Evolutionary conservation across 2,797 vertebrate genomes (phyloP), one percentile per base, ranked within the genome.

Genomic region (Chromobotia macracanthus): DNA sequence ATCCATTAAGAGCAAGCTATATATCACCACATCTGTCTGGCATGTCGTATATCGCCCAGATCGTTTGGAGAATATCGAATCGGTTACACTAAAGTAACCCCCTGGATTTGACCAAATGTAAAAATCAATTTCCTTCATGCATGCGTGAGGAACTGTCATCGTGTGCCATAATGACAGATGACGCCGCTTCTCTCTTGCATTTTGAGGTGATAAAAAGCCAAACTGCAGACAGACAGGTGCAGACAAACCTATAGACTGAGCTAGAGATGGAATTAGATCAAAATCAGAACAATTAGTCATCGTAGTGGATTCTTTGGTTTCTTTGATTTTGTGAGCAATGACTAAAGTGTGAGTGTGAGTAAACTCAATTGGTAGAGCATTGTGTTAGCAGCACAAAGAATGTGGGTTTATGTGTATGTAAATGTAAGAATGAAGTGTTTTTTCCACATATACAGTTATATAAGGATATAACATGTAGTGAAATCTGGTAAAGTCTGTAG

Each of bases 81-180:
- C 91, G 87, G 93, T 94, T 94, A 94, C 93, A 94, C 92, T 93
- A 92, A 94, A 93, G 90, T 92, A 93, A 93, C 91, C 90, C 89
- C 81, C 85, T 79, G 85, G 91, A 93, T 93, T 91, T 92, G 92
- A 89, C 90, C 91, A 91, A 92, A 94, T 92, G 91, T 94, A 93
- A 89, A 93, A 94, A 94, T 92, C 92, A 90, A 92, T 93, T 85
- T 84, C 83, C 85, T 84, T 76, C 80, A 79, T 80, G 92, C 93
- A 92, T 92, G 91, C 92, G 92, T 92, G 92, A 92, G 90, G 88
- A 92, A 89, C 91, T 94, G 93, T 92, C 93, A 92, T 86, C 69
- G 78, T 56, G 88, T 69, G 87, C 86, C 83, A 86, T 91, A 86
- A 92, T 94, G 93, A 94, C 91, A 80, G 91, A 94, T 94, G 91